Conservation (phyloP, 2,113 vertebrate genomes). For the Plecotus auritus region DNA sequence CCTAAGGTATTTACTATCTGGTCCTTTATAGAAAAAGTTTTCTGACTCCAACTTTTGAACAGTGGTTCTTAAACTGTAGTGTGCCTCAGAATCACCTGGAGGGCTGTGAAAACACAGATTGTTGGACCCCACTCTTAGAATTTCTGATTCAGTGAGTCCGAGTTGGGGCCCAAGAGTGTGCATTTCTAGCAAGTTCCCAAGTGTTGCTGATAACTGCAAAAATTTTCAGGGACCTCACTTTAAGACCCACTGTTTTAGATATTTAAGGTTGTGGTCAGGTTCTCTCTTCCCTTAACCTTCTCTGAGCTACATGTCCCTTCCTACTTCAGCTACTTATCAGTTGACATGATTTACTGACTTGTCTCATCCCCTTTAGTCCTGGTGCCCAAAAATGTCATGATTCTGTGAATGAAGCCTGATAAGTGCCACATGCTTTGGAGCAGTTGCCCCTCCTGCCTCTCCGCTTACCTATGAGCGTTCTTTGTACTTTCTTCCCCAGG, state of each 20-base stretch:
- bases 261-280: neutral
- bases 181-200: neutral
- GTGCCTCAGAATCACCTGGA: neutral
- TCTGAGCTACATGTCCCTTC: neutral
- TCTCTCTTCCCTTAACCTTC: neutral
- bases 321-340: neutral
- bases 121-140: neutral
- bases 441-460: neutral
- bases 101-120: neutral
- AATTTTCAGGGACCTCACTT: neutral
- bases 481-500: neutral
- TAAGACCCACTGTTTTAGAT: neutral
- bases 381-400: neutral
- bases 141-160: neutral
- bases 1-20: neutral
- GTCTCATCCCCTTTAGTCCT: neutral
- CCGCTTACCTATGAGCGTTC: neutral
- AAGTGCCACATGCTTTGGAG: neutral
- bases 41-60: neutral
- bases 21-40: slow-evolving; percentile 3
- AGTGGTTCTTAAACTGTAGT: neutral
- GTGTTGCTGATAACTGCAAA: neutral
- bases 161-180: neutral
- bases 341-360: neutral
- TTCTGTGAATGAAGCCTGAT: neutral